A percentile compares a stretch with the other conserved stretches of the same genome.
Conservation (phyloP, 2,113 vertebrate species). For the Chaetops frenatus region DNA sequence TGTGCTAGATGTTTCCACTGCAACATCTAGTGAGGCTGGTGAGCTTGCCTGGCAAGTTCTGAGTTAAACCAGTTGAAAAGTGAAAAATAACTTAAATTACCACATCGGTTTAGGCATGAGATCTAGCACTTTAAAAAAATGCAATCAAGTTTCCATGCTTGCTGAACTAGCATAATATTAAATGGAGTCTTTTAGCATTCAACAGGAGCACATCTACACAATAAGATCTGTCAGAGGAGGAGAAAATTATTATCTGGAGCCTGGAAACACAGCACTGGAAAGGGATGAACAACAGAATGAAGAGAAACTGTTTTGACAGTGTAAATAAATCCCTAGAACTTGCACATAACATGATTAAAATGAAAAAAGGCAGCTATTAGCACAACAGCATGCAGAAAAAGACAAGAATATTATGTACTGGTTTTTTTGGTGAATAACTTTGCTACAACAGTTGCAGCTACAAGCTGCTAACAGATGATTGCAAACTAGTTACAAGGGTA, state of each 20-base stretch:
- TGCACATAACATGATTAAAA: neutral
- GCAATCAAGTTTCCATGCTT: neutral
- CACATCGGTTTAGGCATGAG: neutral
- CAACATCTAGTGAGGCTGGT: neutral
- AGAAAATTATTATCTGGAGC: neutral
- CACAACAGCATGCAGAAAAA: neutral
- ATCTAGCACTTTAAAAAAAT: neutral
- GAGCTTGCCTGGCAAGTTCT: neutral
- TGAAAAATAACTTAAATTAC: neutral
- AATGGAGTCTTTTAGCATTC: neutral
- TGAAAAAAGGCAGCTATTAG: neutral
- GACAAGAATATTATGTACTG: neutral
- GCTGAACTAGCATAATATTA: neutral
- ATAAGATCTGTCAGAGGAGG: neutral
- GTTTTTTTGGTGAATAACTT: neutral
- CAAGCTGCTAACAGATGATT: neutral
- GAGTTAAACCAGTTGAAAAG: neutral
- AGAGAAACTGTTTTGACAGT: neutral
- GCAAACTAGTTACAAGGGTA: neutral
- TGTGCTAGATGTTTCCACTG: neutral
- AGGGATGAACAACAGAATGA: neutral
- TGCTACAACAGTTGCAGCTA: neutral
- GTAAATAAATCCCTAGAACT: neutral
- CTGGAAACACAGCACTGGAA: neutral
- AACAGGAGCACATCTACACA: neutral